phyloP scores from a whole-genome alignment of 2,113 vertebrate species.

The Actenoides lindsayi region DNA sequence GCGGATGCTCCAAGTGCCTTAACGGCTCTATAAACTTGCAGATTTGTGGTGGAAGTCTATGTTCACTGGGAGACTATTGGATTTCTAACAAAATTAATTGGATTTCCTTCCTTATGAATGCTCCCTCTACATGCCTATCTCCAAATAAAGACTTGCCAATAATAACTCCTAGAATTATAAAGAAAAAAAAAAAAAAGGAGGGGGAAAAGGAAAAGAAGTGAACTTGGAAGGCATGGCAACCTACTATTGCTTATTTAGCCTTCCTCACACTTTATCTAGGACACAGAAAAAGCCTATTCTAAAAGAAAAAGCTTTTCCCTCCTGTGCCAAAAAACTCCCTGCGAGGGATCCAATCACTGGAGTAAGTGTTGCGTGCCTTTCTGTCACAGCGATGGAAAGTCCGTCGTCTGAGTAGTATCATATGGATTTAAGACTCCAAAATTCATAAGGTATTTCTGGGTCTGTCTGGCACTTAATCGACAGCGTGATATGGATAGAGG shows the following conservation, averaged over 20 bases:
- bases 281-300: constrained; percentile 48
- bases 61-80: constrained; percentile 26
- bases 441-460: constrained; percentile 16
- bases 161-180: constrained; percentile 46
- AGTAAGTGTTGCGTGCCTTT: neutral
- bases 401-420: neutral
- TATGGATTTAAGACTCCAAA: constrained; percentile 2
- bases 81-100: constrained; percentile 56
- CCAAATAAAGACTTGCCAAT: constrained; percentile 46
- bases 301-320: constrained; percentile 52
- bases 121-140: neutral
- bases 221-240: constrained; percentile 24
- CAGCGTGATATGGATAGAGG: neutral
- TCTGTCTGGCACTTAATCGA: constrained; percentile 12
- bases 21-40: constrained; percentile 49
- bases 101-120: constrained; percentile 55
- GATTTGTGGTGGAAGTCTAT: constrained; percentile 14
- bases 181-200: neutral
- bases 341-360: neutral
- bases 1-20: neutral
- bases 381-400: neutral
- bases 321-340: constrained; percentile 32
- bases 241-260: constrained; percentile 44
- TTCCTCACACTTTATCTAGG: constrained; percentile 43
- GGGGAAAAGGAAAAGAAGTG: neutral